These are phyloP conservation scores for Tipula unca DNA, from an alignment of 2,888 invertebrate genomes.

Conservation along the genomic window DNA sequence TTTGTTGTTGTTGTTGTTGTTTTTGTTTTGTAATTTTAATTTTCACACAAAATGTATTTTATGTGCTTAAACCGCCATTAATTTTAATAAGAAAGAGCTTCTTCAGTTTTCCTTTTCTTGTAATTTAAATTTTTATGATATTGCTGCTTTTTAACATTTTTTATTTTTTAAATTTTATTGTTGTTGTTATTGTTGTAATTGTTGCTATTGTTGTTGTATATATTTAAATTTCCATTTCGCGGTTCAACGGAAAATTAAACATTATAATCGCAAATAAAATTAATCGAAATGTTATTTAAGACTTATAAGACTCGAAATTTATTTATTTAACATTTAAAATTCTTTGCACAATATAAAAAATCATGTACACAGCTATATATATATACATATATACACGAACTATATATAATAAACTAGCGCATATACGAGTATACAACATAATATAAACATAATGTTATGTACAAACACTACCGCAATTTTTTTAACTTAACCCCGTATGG, in stretches of 20 bases:
- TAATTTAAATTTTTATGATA: neutral
- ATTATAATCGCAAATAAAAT: slow-evolving; percentile 2
- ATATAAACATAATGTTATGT: neutral
- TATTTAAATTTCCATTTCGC: slow-evolving; percentile 14
- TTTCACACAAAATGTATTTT: slow-evolving; percentile 8
- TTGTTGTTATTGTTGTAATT: neutral
- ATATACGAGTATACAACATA: neutral
- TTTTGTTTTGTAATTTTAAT: neutral
- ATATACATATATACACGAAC: too few species aligned
- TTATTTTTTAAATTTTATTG: neutral
- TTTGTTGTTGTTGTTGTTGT: too few species aligned
- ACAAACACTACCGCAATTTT: neutral
- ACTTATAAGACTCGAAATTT: neutral
- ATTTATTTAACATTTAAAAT: slow-evolving; percentile 14
- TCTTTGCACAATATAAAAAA: neutral
- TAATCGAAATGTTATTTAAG: slow-evolving; percentile 8
- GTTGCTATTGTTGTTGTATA: neutral
- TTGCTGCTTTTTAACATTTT: neutral
- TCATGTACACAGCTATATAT: neutral
- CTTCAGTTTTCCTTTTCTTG: slow-evolving; percentile 8
- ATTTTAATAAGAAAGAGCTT: slow-evolving; percentile 14
- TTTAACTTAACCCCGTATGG: neutral
- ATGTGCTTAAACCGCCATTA: neutral
- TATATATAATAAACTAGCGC: neutral
- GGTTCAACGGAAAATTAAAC: slow-evolving; percentile 14